These are phyloP conservation scores for Limnodromus scolopaceus DNA, from an alignment of 2,797 vertebrate species.

Conservation along the genomic window DNA sequence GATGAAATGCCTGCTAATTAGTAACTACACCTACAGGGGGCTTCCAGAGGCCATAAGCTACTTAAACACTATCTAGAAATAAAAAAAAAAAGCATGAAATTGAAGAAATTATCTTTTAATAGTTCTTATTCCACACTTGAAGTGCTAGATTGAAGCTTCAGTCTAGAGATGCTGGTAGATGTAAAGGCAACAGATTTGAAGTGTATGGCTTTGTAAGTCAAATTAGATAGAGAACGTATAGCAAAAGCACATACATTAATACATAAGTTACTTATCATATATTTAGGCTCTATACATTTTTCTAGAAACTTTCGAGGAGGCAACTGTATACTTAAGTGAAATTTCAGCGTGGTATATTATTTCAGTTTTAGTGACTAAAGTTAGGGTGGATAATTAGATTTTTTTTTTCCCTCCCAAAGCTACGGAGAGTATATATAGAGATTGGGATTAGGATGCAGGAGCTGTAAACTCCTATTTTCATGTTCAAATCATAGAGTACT, in stretches of 20 bases:
- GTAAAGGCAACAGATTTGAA: background rate
- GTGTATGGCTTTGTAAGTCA: background rate
- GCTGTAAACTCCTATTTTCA: background rate
- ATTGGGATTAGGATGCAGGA: background rate
- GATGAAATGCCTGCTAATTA: constrained; percentile 84
- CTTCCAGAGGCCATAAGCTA: constrained; percentile 72
- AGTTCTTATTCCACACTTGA: background rate
- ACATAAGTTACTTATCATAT: background rate
- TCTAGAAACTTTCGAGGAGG: background rate
- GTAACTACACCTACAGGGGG: constrained; percentile 59
- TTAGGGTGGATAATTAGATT: background rate
- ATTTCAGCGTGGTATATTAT: background rate
- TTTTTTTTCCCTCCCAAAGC: background rate
- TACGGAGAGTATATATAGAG: background rate
- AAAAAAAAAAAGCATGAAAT: background rate
- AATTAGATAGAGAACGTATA: background rate
- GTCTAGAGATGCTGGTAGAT: background rate
- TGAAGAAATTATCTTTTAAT: background rate
- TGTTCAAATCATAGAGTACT: background rate
- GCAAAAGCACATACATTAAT: background rate
- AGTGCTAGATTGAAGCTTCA: background rate
- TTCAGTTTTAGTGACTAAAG: background rate
- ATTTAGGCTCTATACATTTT: background rate
- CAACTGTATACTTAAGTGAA: background rate
- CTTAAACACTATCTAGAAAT: background rate